Evolutionary conservation across 2,113 vertebrate genomes (phyloP).

Genomic region (Irena cyanogastra): DNA sequence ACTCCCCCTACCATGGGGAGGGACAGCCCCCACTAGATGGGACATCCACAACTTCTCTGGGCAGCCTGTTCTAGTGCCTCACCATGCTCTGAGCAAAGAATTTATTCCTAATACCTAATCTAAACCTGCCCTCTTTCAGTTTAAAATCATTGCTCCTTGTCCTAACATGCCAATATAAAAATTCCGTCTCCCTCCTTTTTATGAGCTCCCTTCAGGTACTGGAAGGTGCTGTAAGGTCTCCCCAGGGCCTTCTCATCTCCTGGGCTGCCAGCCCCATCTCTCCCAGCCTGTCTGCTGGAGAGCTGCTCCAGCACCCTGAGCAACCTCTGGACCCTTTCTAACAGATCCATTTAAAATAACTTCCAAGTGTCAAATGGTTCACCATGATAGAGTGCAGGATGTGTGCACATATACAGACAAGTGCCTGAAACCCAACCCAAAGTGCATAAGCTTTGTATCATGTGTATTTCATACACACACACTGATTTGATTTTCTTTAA

Average conservation of each 20-base stretch:
- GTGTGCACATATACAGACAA: neutral
- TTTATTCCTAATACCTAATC: neutral
- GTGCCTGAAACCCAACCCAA: neutral
- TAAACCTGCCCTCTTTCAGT: neutral
- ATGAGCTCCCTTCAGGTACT: neutral
- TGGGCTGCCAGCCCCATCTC: neutral
- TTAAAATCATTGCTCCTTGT: neutral
- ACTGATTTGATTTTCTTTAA: neutral
- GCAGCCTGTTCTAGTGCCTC: neutral
- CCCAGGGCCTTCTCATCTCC: neutral
- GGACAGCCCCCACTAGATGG: neutral
- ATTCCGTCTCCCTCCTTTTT: neutral
- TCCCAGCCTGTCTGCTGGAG: neutral
- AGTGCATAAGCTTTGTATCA: neutral
- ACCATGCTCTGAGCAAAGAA: neutral
- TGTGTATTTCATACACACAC: neutral
- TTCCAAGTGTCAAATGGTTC: neutral
- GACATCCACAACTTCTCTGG: neutral
- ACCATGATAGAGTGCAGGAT: rapidly evolving
- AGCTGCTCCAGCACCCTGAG: neutral
- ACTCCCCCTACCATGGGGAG: neutral
- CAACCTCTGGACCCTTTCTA: neutral
- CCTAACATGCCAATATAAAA: neutral
- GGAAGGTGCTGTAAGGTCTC: neutral
- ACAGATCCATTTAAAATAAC: neutral